Evolutionary conservation across 2,113 vertebrate species (phyloP).

Genomic region (Psilopogon haemacephalus): DNA sequence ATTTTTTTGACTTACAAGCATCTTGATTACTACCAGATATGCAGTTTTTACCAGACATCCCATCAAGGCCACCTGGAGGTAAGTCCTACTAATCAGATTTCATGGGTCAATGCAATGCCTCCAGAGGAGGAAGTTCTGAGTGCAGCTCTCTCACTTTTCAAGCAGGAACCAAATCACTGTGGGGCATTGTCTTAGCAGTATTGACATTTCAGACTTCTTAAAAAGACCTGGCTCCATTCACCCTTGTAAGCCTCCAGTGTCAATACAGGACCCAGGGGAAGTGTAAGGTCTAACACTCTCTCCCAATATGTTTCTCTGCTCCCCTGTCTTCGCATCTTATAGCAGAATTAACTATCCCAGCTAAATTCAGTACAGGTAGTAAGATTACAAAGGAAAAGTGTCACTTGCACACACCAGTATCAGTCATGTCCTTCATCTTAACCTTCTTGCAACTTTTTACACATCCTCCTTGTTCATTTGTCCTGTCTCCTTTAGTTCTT

Average conservation of each 20-base stretch:
- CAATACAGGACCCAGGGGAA: not conserved
- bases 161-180: slow-evolving; percentile 21
- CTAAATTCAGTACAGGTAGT: not conserved
- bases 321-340: not conserved
- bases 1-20: not conserved
- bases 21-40: not conserved
- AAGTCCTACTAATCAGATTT: slow-evolving; percentile 58
- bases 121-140: not conserved
- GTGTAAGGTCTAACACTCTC: not conserved
- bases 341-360: not conserved
- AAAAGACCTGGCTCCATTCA: slow-evolving; percentile 3
- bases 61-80: slow-evolving; percentile 28
- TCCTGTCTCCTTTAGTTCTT: not conserved
- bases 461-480: not conserved
- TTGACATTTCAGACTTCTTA: slow-evolving; percentile 1
- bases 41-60: not conserved
- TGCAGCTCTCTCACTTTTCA: not conserved
- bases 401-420: accelerated
- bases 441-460: not conserved
- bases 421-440: not conserved
- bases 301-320: not conserved
- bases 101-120: slow-evolving; percentile 37
- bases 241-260: not conserved
- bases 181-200: slow-evolving; percentile 3
- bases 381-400: not conserved